A percentile compares a stretch with the other conserved stretches of the same genome.
Evolutionary conservation across 1,140 invertebrate species (phyloP).

Genomic region (Trissolcus basalis): DNA sequence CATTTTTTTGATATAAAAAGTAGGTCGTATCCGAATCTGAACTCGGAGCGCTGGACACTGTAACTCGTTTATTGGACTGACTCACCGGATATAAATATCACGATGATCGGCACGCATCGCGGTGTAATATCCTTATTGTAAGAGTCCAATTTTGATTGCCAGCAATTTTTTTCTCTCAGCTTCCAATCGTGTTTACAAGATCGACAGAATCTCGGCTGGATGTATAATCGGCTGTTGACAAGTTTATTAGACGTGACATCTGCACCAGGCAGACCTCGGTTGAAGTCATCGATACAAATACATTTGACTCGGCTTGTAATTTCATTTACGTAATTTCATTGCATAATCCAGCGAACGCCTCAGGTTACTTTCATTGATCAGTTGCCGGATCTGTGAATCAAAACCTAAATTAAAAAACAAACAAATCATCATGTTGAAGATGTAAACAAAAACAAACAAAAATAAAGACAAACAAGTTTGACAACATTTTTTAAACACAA

Average conservation of each 20-base stretch:
- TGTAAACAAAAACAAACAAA: too few species aligned
- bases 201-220: neutral
- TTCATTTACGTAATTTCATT: constrained; percentile 30
- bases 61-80: constrained; percentile 26
- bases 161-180: neutral
- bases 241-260: constrained; percentile 24
- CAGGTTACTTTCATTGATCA: constrained; percentile 14
- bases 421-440: too few species aligned
- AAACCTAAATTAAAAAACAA: too few species aligned
- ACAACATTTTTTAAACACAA: too few species aligned
- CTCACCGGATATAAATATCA: constrained; percentile 50
- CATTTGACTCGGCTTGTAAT: constrained; percentile 12
- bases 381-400: neutral
- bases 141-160: constrained; percentile 8
- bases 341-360: neutral
- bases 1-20: neutral
- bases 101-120: constrained; percentile 40
- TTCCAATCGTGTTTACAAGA: neutral
- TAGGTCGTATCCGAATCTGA: constrained; percentile 13
- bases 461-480: too few species aligned
- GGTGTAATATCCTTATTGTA: constrained; percentile 21
- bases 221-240: constrained; percentile 18
- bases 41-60: constrained; percentile 22
- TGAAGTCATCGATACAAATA: constrained; percentile 46
- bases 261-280: constrained; percentile 15